Evolutionary conservation across 1,140 invertebrate species (phyloP).

Genomic region (Aradophagus sp.): DNA sequence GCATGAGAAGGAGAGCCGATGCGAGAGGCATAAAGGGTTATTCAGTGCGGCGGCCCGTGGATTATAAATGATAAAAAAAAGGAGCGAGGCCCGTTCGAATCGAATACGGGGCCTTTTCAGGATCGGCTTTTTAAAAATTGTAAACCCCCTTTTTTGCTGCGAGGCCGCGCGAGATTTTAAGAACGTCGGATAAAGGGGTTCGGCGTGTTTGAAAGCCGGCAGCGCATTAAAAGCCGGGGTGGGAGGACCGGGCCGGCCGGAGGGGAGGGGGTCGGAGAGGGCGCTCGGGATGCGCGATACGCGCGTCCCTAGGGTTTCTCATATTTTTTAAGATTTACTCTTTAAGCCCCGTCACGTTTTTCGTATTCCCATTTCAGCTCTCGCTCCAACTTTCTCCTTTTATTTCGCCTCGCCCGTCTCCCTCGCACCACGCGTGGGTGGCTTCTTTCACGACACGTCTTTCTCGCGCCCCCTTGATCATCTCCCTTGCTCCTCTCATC

Average conservation of each 20-base stretch:
- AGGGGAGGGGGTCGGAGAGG: neutral
- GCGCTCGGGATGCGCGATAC: constrained; percentile 51
- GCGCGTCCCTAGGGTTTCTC: constrained; percentile 65
- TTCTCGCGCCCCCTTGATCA: too few species aligned
- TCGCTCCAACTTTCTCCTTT: constrained; percentile 46
- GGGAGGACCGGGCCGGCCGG: constrained; percentile 47
- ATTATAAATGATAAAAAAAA: constrained; percentile 75
- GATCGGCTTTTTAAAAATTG: constrained; percentile 73
- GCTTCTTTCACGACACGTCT: constrained; percentile 31
- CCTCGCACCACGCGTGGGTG: constrained; percentile 38
- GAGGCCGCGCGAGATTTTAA: constrained; percentile 67
- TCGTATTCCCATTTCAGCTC: constrained; percentile 63
- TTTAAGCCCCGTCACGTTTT: constrained; percentile 72
- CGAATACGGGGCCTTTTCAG: constrained; percentile 73
- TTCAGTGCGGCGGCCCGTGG: constrained; percentile 68
- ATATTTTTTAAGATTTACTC: constrained; percentile 75
- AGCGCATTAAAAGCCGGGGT: constrained; percentile 50
- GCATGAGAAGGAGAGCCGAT: constrained; percentile 44
- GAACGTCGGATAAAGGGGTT: constrained; percentile 71
- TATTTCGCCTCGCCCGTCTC: constrained; percentile 21
- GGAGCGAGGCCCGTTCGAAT: constrained; percentile 53
- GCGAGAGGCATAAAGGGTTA: constrained; percentile 72
- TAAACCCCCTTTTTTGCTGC: constrained; percentile 63
- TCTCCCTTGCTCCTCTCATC: neutral
- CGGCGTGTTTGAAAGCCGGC: constrained; percentile 63